Evolutionary conservation across 2,113 vertebrate genomes (phyloP), one percentile per base, ranked within the genome.

Genomic region (Steatornis caripensis): DNA sequence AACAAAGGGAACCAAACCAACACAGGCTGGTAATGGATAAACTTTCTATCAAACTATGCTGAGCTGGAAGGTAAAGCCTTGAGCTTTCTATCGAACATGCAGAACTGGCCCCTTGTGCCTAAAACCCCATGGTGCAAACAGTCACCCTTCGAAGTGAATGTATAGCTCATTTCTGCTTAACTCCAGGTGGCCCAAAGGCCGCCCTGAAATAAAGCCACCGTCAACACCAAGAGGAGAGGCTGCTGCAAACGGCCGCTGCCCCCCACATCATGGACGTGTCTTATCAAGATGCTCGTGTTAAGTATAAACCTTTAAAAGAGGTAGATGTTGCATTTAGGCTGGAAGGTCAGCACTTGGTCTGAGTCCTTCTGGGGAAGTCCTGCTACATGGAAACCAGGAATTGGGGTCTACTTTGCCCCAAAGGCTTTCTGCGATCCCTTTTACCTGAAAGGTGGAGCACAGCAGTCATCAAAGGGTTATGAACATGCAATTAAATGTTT

Each of bases 1-100:
- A 85, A 90, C 68, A 93, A 93, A 93, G 54, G 46, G 68, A 91
- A 66, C 43, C 24, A 46, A 78, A 70, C 21, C 12, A 49, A 29
- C 36, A 5, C 51, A 93, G 83, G 68, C 53, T 78, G 39, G 36
- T 68, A 53, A 74, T 2, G 48, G 64, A 60, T 5, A 76, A 90
- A 93, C 68, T 84, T 94, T 51, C 46, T 54, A 46, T 46, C 41
- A 53, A 48, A 61, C 30, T 62, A 0, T 20, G n/a, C 53, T 66
- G 37, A 49, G 68, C 46, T 81, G 41, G 37, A 51, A 86, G 51
- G 49, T 72, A 62, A 61, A 66, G 46, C 43, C 39, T 86, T 53
- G 79, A 53, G 46, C 27, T 79, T 77, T 39, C 39, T 53, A 8
- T 27, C 27, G 60, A 54, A n/a, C 30, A 34, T 0, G 0, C 11